A percentile compares a stretch with the other conserved stretches of the same genome.
phyloP scores from a whole-genome alignment of 2,113 vertebrate genomes.

The Labrus mixtus region DNA sequence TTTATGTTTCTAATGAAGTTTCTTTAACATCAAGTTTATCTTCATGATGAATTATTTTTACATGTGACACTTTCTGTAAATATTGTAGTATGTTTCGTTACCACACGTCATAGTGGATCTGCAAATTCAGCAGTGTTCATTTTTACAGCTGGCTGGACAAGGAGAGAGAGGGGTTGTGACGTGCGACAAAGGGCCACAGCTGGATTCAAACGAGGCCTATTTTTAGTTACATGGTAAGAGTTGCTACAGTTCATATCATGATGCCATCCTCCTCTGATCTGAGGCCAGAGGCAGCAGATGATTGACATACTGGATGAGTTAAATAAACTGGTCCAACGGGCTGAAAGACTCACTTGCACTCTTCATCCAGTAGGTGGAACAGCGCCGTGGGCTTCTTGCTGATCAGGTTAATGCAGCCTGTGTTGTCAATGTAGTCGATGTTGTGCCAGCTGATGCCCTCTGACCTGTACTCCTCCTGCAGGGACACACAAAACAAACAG shows the following conservation, averaged over 20 bases:
- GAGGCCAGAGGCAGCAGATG: background rate
- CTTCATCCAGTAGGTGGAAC: constrained; percentile 97
- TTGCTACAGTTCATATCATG: background rate
- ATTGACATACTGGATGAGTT: background rate
- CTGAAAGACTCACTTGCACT: constrained; percentile 93
- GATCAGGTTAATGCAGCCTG: constrained; percentile 96
- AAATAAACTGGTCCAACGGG: constrained; percentile 5
- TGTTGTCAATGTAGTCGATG: constrained; percentile 98
- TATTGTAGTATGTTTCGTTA: too few relatives aligned
- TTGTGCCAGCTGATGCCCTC: constrained; percentile 98
- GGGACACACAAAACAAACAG: constrained; percentile 42
- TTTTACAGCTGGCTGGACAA: too few relatives aligned
- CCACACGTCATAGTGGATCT: too few relatives aligned
- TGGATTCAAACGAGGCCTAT: background rate
- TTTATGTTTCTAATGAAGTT: too few relatives aligned
- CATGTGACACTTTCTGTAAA: too few relatives aligned
- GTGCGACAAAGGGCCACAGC: background rate
- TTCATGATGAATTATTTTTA: too few relatives aligned
- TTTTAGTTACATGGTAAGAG: background rate
- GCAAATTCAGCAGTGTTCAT: too few relatives aligned
- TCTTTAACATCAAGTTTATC: too few relatives aligned
- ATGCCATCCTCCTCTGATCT: background rate
- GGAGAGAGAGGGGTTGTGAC: too few relatives aligned
- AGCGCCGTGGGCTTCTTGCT: constrained; percentile 98
- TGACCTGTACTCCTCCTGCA: constrained; percentile 93